Percentiles rank a stretch among this genome's conserved stretches.
Evolutionary conservation across 2,113 vertebrate species (phyloP).

Genomic region (Hoplias malabaricus): DNA sequence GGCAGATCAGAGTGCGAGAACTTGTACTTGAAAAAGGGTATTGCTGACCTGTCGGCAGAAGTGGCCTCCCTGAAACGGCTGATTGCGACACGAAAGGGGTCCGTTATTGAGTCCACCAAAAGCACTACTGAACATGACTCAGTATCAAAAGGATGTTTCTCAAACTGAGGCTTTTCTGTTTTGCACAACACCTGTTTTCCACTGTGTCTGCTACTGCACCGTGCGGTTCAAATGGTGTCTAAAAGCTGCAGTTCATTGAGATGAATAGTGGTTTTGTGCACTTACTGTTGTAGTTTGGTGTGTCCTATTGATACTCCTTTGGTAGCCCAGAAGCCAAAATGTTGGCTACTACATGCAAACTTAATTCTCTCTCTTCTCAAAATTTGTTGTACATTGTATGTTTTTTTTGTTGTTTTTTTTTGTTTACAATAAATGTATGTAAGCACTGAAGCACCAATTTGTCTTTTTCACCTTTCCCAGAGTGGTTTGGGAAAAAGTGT

Average conservation of each 20-base stretch:
- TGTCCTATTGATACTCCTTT: constrained; percentile 76
- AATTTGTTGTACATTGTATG: constrained; percentile 78
- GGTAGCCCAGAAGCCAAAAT: constrained; percentile 72
- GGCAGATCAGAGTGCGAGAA: constrained; percentile 76
- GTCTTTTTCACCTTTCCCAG: constrained; percentile 15
- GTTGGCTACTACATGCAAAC: constrained; percentile 74
- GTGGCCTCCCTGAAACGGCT: constrained; percentile 84
- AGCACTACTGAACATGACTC: constrained; percentile 71
- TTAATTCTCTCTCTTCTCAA: constrained; percentile 73
- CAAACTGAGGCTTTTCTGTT: constrained; percentile 72
- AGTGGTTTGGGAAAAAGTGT: neutral
- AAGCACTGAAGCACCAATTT: constrained; percentile 57
- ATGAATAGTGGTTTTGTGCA: constrained; percentile 75
- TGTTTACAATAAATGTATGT: constrained; percentile 87
- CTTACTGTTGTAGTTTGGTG: constrained; percentile 75
- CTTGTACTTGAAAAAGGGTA: constrained; percentile 80
- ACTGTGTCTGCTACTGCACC: constrained; percentile 89
- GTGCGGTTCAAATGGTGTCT: constrained; percentile 79
- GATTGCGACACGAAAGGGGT: constrained; percentile 77
- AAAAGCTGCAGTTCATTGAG: constrained; percentile 61
- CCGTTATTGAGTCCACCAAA: constrained; percentile 81
- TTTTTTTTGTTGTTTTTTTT: constrained; percentile 80
- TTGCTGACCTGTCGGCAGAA: constrained; percentile 79
- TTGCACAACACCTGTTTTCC: constrained; percentile 79
- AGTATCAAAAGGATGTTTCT: constrained; percentile 66